phyloP scores from a whole-genome alignment of 2,888 invertebrate species.

The Timandra comae region DNA sequence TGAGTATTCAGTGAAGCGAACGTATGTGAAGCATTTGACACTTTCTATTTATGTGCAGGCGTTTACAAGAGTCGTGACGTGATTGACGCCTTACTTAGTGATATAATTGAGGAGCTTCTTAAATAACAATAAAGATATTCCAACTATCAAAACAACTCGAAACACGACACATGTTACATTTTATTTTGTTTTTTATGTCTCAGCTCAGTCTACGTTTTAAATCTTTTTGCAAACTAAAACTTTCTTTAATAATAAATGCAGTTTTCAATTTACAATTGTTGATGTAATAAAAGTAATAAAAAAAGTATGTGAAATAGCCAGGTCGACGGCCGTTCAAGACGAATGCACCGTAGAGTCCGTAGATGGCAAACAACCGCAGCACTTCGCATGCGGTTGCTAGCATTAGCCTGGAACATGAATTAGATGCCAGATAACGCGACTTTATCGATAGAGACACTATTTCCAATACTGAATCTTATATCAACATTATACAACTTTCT shows the following conservation, averaged over 20 bases:
- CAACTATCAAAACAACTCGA: no score
- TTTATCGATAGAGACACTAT: conserved; percentile 30
- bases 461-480: no score
- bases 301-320: conserved; percentile 30
- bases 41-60: conserved; percentile 64
- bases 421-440: conserved; percentile 38
- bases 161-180: no score
- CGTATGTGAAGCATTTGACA: conserved; percentile 54
- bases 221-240: no score
- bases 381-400: conserved; percentile 46
- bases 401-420: conserved; percentile 42
- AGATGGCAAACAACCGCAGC: conserved; percentile 48
- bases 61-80: conserved; percentile 30
- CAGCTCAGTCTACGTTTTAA: no score
- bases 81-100: conserved; percentile 43
- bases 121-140: no score
- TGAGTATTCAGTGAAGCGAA: conserved; percentile 46
- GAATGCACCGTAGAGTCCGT: conserved; percentile 45
- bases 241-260: no score
- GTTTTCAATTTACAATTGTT: neutral
- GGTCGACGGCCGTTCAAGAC: conserved; percentile 50
- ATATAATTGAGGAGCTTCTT: conserved; percentile 32
- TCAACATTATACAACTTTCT: conserved; percentile 20
- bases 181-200: no score
- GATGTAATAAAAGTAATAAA: neutral